Evolutionary conservation across 2,797 vertebrate species (phyloP).

Genomic region (Tragopan temminckii): DNA sequence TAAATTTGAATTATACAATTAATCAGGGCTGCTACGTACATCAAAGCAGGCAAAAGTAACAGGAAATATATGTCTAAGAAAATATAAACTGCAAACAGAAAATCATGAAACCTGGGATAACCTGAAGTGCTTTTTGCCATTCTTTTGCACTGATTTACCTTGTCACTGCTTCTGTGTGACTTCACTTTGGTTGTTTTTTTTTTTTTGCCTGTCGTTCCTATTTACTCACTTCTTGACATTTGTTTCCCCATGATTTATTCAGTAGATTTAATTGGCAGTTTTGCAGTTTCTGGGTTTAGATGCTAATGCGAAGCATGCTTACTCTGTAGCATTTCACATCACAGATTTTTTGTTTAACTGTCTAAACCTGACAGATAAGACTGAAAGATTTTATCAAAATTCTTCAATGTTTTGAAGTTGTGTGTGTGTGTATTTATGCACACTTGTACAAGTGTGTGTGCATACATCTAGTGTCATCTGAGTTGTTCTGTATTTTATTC

Average conservation of each 20-base stretch:
- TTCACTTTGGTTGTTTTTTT: not conserved
- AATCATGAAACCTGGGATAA: conserved; percentile 1
- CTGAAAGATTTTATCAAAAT: not conserved
- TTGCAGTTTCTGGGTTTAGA: conserved; percentile 17
- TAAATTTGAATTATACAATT: not conserved
- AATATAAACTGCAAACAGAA: not conserved
- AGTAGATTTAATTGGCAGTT: conserved; percentile 37
- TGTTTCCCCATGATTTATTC: not conserved
- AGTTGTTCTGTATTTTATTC: not conserved
- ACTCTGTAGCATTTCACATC: not conserved
- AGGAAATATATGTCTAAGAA: not conserved
- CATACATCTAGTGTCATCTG: not conserved
- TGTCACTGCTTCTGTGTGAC: conserved; percentile 46
- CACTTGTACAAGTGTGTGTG: no score
- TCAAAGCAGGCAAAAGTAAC: not conserved
- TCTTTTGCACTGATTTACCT: conserved; percentile 24
- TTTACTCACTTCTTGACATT: not conserved
- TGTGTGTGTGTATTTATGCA: no score
- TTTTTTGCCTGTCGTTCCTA: conserved; percentile 26
- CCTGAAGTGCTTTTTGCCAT: not conserved
- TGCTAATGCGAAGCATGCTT: not conserved
- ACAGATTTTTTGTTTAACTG: not conserved
- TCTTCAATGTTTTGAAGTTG: not conserved
- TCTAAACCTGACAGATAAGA: not conserved
- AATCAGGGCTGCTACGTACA: not conserved